Conservation (phyloP, 2,113 vertebrate species). For the Calidris pygmaea region DNA sequence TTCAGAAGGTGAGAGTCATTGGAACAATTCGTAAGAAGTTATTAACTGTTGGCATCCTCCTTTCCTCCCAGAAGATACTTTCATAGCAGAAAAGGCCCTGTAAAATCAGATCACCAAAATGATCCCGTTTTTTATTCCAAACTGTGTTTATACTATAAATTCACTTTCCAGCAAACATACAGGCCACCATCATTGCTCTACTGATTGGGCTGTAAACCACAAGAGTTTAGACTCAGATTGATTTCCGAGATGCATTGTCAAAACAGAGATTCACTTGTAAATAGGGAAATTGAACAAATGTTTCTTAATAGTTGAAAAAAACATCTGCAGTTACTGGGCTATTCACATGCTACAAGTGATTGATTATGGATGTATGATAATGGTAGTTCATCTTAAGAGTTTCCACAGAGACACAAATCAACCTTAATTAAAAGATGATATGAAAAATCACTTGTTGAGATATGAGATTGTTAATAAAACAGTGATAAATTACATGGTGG, state of each 20-base stretch:
- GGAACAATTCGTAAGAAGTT: background rate
- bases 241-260: background rate
- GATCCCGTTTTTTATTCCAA: background rate
- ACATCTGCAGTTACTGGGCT: background rate
- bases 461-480: constrained; percentile 18
- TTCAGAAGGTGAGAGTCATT: background rate
- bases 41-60: background rate
- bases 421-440: constrained; percentile 28
- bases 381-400: background rate
- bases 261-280: background rate
- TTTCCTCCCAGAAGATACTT: background rate
- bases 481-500: background rate
- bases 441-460: constrained; percentile 38
- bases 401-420: background rate
- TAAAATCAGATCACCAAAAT: background rate
- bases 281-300: background rate
- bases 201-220: background rate
- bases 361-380: constrained; percentile 8
- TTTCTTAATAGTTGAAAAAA: background rate
- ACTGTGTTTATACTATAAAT: background rate
- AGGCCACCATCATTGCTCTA: background rate
- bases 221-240: background rate
- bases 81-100: background rate
- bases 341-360: background rate
- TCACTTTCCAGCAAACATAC: background rate